Conservation (phyloP, 2,888 invertebrate species). For the Dynastes tityus region DNA sequence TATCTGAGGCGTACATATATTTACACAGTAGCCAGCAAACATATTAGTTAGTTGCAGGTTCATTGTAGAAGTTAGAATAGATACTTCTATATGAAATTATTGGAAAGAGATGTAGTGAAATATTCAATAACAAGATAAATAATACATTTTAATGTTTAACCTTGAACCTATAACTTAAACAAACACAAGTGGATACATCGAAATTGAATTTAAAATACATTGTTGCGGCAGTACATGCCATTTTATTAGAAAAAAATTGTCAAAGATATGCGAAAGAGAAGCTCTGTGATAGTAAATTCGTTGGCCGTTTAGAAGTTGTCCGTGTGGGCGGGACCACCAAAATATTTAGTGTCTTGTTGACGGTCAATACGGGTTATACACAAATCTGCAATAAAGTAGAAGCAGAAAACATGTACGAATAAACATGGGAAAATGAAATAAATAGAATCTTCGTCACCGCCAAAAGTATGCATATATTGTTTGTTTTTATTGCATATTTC, state of each 20-base stretch:
- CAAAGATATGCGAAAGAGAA: conserved; percentile 55
- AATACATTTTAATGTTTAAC: conserved; percentile 25
- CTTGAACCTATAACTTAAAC: conserved; percentile 55
- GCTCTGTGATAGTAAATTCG: conserved; percentile 51
- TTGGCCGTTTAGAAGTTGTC: conserved; percentile 52
- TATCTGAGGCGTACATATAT: conserved; percentile 12
- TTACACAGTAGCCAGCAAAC: not conserved
- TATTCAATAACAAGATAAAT: conserved; percentile 6
- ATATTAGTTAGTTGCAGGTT: conserved; percentile 1
- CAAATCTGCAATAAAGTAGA: conserved; percentile 19
- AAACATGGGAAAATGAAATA: conserved; percentile 9
- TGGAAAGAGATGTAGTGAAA: too few relatives aligned
- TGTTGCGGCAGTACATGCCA: conserved; percentile 43
- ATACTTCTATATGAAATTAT: too few relatives aligned
- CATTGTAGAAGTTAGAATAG: not conserved
- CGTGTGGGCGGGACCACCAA: conserved; percentile 54
- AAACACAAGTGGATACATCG: conserved; percentile 24
- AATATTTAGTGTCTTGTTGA: conserved; percentile 45
- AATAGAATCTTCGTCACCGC: not conserved
- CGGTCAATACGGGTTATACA: not conserved
- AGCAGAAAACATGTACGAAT: not conserved
- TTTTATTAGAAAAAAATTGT: conserved; percentile 50
- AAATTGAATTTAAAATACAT: conserved; percentile 49
- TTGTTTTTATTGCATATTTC: conserved; percentile 6
- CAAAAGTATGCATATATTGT: not conserved